These are phyloP conservation scores for Lamprotornis superbus DNA, from an alignment of 2,113 vertebrate genomes.

Conservation along the genomic window DNA sequence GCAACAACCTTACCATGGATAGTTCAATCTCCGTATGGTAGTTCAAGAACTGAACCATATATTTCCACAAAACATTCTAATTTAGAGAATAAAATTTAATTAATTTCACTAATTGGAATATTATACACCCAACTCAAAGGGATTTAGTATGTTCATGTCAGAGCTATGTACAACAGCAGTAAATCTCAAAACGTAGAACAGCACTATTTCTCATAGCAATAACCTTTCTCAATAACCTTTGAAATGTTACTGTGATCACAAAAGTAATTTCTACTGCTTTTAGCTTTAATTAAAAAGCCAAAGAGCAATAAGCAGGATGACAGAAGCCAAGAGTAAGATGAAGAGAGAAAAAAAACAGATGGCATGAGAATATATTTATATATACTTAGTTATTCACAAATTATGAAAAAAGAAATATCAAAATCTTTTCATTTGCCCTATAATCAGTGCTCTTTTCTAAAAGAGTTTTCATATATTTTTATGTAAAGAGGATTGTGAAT, in stretches of 20 bases:
- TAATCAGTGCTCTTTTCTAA: not conserved
- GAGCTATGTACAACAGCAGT: not conserved
- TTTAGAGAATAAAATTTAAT: not conserved
- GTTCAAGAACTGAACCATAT: not conserved
- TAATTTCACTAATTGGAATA: not conserved
- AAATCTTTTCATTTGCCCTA: slow-evolving; percentile 4
- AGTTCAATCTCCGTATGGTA: not conserved
- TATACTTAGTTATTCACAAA: not conserved
- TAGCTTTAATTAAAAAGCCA: slow-evolving; percentile 32
- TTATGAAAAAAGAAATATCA: not conserved
- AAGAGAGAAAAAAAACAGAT: slow-evolving; percentile 30
- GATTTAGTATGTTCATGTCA: not conserved
- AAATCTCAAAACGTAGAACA: not conserved
- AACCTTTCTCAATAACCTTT: not conserved
- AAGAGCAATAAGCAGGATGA: not conserved
- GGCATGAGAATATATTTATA: not conserved
- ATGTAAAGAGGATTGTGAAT: slow-evolving; percentile 4
- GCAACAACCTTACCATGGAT: not conserved
- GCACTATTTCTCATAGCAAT: not conserved
- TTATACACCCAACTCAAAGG: not conserved
- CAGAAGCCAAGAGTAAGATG: not conserved
- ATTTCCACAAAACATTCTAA: not conserved
- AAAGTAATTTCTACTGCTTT: not conserved
- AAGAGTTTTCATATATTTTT: not conserved
- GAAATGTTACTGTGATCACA: not conserved